Base-by-base conservation (phyloP, 2,888 invertebrate genomes). In the Ephialtes manifestator region DNA sequence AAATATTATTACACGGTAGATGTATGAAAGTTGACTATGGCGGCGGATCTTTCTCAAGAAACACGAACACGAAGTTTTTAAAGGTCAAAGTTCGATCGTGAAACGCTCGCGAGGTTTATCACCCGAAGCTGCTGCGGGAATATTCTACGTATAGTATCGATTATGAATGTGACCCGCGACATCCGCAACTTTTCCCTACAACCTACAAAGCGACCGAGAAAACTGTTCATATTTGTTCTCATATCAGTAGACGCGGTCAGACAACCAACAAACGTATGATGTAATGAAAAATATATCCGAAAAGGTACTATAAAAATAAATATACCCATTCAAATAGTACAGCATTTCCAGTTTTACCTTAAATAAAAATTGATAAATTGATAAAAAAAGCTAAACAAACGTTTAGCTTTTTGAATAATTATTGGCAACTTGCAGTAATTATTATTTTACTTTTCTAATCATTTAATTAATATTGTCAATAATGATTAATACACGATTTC, bases 81-180 rank as follows among this genome's bases (percentile, higher is more conserved):
- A 72, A 82, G 76, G 77, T 82, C 77, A 67, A 72, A 82, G 82
- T 82, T 82, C 71, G 76, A 77, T 82, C 77, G 55, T 51, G 35
- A 82, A 55, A n/a, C 31, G 39, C 70, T 28, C 15, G 13, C 43
- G 55, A 71, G 71, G 71, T 67, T 72, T 71, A 71, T 77, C 39
- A 72, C 48, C 71, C 71, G 39, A 79, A 51, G 39, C 51, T 24
- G 60, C 35, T 24, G 28, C n/a, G 10, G n/a, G 20, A 18, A 71
- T 76, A 20, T 24, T 53, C 18, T 55, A 28, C 46, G n/a, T 67
- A 53, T 67, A 13, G 10, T 68, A 77, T 77, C 43, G 58, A 77
- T 77, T 77, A 28, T 68, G 39, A 20, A 24, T 51, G 68, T 55
- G 39, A 28, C 67, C 67, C 67, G 13, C 28, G 53, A 43, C 18